Base-by-base conservation (phyloP, 2,113 vertebrate genomes). In the Vulpes vulpes region DNA sequence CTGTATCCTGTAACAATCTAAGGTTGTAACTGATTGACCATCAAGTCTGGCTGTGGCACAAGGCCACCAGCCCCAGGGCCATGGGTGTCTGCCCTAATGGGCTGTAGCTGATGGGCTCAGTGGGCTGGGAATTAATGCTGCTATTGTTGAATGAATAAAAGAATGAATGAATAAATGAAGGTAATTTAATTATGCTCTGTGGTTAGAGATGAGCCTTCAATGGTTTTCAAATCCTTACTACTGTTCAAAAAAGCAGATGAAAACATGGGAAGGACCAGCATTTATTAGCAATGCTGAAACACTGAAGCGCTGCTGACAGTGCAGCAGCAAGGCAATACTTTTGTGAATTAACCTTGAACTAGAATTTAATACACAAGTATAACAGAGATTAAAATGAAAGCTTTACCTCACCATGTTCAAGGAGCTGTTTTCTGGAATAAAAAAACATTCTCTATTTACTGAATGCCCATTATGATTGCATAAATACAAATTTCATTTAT, bases 381-480 rank as follows among this genome's bases (percentile, higher is more conserved):
- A 96, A n/a, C 64, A 91, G 22, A 94, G 30, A 79, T 49, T 49
- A 90, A 94, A 94, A 96, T 38, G 65, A 90, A 96, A 89, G 53
- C 69, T 98, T 99, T 99, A 99, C 99, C 99, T 99, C 99, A 97
- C 99, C 99, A 14, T 99, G 99, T 27, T 98, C 98, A 91, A 98
- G 98, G 76, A 97, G 97, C 22, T 99, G 99, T 95, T 98, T 98
- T 98, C 99, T 99, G 98, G 19, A 98, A 99, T 71, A 96, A 98
- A 98, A 98, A 92, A 74, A 78, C 22, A 96, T n/a, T 83, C 91
- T 60, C 69, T 96, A 95, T 84, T 98, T 96, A 96, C 9, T 96
- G 51, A 97, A 92, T 59, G 60, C 55, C 73, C 30, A 80, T 78
- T 93, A 64, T 43, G 2, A 73, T 60, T 60, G 67, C 51, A 85